These are phyloP conservation scores for Sciurus niger DNA, from an alignment of 2,113 vertebrate genomes.

Conservation along the genomic window DNA sequence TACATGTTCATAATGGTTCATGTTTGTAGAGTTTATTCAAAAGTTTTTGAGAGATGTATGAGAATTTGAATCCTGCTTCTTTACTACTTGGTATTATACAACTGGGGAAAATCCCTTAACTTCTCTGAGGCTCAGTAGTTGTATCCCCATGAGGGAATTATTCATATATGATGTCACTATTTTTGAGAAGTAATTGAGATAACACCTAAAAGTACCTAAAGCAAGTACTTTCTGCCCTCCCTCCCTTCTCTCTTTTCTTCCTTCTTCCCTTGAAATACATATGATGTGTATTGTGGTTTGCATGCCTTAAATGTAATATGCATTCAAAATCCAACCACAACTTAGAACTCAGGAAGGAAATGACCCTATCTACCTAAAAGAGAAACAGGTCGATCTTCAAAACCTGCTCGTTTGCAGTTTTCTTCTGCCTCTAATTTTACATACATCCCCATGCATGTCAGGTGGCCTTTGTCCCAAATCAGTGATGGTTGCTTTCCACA, in stretches of 20 bases:
- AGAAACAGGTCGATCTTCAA: not conserved
- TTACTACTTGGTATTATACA: not conserved
- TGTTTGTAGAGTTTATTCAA: not conserved
- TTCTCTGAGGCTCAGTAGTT: not conserved
- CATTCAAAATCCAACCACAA: not conserved
- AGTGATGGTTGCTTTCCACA: not conserved
- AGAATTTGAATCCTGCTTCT: not conserved
- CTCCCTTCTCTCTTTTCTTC: no score
- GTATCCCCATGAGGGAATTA: not conserved
- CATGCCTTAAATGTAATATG: not conserved
- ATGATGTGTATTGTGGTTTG: not conserved
- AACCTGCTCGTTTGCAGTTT: rapidly evolving
- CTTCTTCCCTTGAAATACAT: not conserved
- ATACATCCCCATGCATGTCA: rapidly evolving
- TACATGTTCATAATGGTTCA: not conserved
- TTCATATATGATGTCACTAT: not conserved
- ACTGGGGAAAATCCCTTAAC: not conserved
- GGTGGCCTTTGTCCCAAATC: not conserved
- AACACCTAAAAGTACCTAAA: not conserved
- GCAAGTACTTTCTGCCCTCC: not conserved
- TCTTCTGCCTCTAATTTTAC: no score
- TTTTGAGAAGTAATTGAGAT: conserved; percentile 24
- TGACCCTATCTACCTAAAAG: no score
- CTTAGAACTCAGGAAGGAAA: not conserved
- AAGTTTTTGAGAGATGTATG: not conserved